Evolutionary conservation across 1,140 invertebrate genomes (phyloP).

Genomic region (Danaus plexippus): DNA sequence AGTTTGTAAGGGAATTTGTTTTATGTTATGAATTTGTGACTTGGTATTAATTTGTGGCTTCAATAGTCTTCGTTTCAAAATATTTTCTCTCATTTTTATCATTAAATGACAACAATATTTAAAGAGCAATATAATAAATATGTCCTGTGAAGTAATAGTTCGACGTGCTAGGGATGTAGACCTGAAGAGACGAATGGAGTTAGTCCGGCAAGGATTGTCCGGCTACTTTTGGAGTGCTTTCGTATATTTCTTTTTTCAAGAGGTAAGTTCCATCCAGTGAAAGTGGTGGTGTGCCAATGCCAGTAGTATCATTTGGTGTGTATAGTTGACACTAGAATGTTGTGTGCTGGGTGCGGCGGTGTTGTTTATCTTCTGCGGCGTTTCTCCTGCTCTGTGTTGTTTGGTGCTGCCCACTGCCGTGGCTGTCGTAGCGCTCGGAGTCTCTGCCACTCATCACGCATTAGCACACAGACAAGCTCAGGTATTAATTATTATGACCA

Average conservation of each 20-base stretch:
- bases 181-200: conserved; percentile 24
- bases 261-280: conserved; percentile 26
- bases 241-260: conserved; percentile 43
- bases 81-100: too few relatives aligned
- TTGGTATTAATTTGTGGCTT: too few relatives aligned
- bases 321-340: conserved; percentile 41
- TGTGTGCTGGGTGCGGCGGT: conserved; percentile 40
- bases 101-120: too few relatives aligned
- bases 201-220: conserved; percentile 25
- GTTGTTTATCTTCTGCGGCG: conserved; percentile 50
- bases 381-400: conserved; percentile 22
- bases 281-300: not conserved
- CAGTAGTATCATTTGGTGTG: conserved; percentile 4
- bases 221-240: conserved; percentile 33
- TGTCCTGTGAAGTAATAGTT: conserved; percentile 33
- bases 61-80: too few relatives aligned
- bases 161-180: conserved; percentile 30
- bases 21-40: too few relatives aligned
- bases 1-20: too few relatives aligned
- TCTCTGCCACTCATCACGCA: conserved; percentile 22
- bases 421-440: conserved; percentile 15
- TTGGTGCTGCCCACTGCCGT: conserved; percentile 28
- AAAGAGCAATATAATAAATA: conserved; percentile 1
- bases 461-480: conserved; percentile 25
- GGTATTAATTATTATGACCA: conserved; percentile 13